Conservation (phyloP, 2,113 vertebrate genomes). For the Thinocorus orbignyianus region DNA sequence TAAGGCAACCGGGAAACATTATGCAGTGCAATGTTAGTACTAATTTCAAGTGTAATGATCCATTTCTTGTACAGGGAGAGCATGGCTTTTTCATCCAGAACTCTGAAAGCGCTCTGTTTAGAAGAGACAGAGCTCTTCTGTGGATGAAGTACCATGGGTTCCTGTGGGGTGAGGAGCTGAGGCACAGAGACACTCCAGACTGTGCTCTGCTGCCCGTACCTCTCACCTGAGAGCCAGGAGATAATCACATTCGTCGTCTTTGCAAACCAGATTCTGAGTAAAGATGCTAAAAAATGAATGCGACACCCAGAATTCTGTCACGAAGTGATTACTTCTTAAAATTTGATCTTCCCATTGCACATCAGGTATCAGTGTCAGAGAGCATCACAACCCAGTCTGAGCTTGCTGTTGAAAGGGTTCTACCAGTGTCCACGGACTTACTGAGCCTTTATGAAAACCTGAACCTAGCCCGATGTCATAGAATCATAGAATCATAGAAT, state of each 20-base stretch:
- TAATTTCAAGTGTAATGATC: not conserved
- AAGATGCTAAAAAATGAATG: not conserved
- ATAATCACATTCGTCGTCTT: not conserved
- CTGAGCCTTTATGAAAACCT: too few relatives aligned
- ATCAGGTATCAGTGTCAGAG: not conserved
- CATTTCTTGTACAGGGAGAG: not conserved
- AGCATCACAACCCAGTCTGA: not conserved
- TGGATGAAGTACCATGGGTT: not conserved
- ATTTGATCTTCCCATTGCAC: not conserved
- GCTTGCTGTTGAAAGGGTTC: too few relatives aligned
- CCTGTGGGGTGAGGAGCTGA: not conserved
- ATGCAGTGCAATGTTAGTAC: not conserved
- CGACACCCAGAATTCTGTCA: not conserved
- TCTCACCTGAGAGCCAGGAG: not conserved
- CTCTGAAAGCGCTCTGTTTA: not conserved
- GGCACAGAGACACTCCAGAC: not conserved
- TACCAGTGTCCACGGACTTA: too few relatives aligned
- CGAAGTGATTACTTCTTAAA: not conserved
- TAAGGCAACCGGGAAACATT: not conserved
- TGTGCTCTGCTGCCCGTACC: not conserved
- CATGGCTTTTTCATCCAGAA: not conserved
- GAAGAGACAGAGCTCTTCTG: not conserved
- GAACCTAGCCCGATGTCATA: too few relatives aligned
- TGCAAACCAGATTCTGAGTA: not conserved
- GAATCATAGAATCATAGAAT: too few relatives aligned